Conservation (phyloP, 2,888 invertebrate genomes). For the Cenopis cana region DNA sequence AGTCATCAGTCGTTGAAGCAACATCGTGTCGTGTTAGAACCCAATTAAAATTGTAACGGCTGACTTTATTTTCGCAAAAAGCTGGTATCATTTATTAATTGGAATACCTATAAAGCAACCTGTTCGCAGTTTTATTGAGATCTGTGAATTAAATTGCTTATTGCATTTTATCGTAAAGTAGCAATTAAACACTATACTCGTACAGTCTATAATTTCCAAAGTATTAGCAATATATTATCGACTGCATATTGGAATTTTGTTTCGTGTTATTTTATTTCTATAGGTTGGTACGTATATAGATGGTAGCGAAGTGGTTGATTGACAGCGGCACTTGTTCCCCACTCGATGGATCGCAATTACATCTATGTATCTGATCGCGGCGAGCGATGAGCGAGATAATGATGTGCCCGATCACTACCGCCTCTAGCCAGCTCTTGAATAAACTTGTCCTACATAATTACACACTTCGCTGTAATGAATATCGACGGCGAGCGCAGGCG, state of each 20-base stretch:
- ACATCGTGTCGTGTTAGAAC: slow-evolving; percentile 35
- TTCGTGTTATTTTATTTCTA: slow-evolving; percentile 7
- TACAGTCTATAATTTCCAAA: neutral
- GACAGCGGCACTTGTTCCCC: slow-evolving; percentile 65
- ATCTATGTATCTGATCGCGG: slow-evolving; percentile 75
- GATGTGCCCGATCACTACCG: slow-evolving; percentile 68
- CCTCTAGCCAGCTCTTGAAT: slow-evolving; percentile 72
- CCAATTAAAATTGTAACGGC: slow-evolving; percentile 35
- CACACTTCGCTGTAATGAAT: slow-evolving; percentile 83
- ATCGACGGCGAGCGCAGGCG: slow-evolving; percentile 59
- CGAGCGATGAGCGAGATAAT: slow-evolving; percentile 76
- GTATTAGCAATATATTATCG: neutral
- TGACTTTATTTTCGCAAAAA: slow-evolving; percentile 28
- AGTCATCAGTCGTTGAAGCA: slow-evolving; percentile 36
- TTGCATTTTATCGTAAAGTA: slow-evolving; percentile 3
- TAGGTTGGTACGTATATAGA: neutral
- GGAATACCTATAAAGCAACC: slow-evolving; percentile 7
- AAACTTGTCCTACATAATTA: slow-evolving; percentile 80
- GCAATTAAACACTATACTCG: slow-evolving; percentile 15
- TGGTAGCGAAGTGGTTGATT: slow-evolving; percentile 59
- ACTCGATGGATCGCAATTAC: slow-evolving; percentile 71
- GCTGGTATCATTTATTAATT: neutral
- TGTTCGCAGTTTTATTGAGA: slow-evolving; percentile 13
- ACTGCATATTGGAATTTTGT: slow-evolving; percentile 15
- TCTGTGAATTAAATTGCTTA: slow-evolving; percentile 10